These are phyloP conservation scores for Chlamydotis undulata DNA, from an alignment of 2,113 vertebrate species.

Conservation along the genomic window DNA sequence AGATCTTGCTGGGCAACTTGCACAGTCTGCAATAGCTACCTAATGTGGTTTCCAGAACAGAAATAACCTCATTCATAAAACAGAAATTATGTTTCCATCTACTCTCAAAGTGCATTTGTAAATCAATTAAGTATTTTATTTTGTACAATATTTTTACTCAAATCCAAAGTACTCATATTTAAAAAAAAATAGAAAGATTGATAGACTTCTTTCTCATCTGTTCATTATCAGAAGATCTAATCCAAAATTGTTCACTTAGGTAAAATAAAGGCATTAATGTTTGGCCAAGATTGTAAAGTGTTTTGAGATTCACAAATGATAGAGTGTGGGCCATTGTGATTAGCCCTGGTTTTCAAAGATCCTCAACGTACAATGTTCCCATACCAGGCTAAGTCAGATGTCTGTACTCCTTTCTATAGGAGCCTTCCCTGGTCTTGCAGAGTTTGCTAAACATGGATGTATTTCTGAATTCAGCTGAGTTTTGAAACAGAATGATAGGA, in stretches of 20 bases:
- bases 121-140: not conserved
- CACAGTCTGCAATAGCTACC: not conserved
- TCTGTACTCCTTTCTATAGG: not conserved
- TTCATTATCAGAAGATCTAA: not conserved
- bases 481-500: not conserved
- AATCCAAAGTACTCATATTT: not conserved
- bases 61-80: not conserved
- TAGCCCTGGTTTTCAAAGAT: not conserved
- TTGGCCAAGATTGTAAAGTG: not conserved
- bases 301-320: not conserved
- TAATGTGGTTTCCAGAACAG: not conserved
- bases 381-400: not conserved
- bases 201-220: not conserved
- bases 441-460: not conserved
- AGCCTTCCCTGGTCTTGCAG: not conserved
- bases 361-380: not conserved
- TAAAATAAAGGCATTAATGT: not conserved
- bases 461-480: not conserved
- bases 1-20: not conserved
- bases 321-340: accelerated
- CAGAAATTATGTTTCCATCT: not conserved
- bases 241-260: not conserved
- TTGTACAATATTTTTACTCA: not conserved
- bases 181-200: not conserved
- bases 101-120: not conserved